Conservation (phyloP, 2,113 vertebrate species). For the Alligator mississippiensis region DNA sequence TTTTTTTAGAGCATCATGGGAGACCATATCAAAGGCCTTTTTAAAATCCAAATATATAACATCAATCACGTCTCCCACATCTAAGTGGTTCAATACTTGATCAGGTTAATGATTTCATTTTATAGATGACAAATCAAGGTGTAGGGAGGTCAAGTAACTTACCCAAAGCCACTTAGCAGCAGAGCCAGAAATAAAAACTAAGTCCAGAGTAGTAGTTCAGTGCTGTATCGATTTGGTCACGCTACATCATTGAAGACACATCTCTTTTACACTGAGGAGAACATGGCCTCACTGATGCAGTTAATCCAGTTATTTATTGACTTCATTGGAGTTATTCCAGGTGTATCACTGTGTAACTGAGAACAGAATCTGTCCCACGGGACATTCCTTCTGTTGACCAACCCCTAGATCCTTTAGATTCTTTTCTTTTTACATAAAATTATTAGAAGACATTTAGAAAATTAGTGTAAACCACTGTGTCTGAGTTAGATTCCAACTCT, state of each 20-base stretch:
- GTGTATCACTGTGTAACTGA: fast-evolving
- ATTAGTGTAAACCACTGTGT: not conserved
- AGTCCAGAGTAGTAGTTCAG: not conserved
- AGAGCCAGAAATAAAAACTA: not conserved
- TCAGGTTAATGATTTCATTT: too few relatives aligned
- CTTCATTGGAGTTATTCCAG: not conserved
- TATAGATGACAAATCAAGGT: too few relatives aligned
- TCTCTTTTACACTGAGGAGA: not conserved
- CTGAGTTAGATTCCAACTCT: not conserved
- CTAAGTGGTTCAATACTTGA: too few relatives aligned
- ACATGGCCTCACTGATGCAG: not conserved
- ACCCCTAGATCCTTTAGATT: not conserved
- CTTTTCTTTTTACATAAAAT: fast-evolving
- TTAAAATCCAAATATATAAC: too few relatives aligned
- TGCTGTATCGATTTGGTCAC: not conserved
- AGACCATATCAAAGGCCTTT: too few relatives aligned
- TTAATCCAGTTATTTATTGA: not conserved
- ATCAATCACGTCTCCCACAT: too few relatives aligned
- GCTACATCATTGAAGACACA: not conserved
- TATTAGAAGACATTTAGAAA: not conserved
- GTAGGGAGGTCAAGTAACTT: too few relatives aligned
- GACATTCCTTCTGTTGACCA: not conserved
- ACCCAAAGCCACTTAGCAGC: not conserved
- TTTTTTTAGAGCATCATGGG: too few relatives aligned
- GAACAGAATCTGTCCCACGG: not conserved